Base-by-base conservation (phyloP, 2,888 invertebrate genomes). In the Macrophya alboannulata region DNA sequence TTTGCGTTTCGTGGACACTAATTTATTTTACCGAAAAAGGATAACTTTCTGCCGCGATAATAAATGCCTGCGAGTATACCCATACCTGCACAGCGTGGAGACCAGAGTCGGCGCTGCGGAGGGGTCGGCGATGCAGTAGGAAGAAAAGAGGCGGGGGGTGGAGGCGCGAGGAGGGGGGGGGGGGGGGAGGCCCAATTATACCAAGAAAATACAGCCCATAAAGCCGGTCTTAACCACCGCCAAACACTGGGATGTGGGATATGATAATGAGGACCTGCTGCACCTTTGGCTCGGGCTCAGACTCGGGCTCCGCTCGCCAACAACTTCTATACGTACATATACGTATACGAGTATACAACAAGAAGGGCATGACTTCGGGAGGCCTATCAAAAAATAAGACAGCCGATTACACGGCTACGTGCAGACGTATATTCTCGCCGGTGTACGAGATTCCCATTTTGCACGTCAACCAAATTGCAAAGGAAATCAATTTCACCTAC, bases 151-250 rank as follows among this genome's bases (percentile, higher is more conserved):
- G 55, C 8, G 40, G 62, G 37, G 45, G 72, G 62, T 43, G 48
- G 62, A 84, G 79, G 48, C 65, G 82, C 51, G 84, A 77, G 81
- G 72, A 85, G 25, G 12, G 51, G 17, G n/a, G 68, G 51, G 82
- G 71, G n/a, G 8, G 62, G 55, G 71, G 82, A 87, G 89, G 87
- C 87, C 89, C 89, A 89, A 89, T 89, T 89, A 89, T 88, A 88
- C 87, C 81, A 86, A 89, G 89, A 89, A 89, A 89, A 89, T 89
- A 89, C 88, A 88, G 87, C 89, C 88, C 88, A 89, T 89, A 89
- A 89, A 89, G 87, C 87, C 86, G 86, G 86, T 87, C 87, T 87
- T 88, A 89, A 89, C 88, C 86, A 87, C 88, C 88, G 87, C 87
- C 87, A 88, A 89, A 89, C 88, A 87, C 87, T 86, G 86, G 87